Base-by-base conservation (phyloP, 2,113 vertebrate genomes). In the Tupaia tana region DNA sequence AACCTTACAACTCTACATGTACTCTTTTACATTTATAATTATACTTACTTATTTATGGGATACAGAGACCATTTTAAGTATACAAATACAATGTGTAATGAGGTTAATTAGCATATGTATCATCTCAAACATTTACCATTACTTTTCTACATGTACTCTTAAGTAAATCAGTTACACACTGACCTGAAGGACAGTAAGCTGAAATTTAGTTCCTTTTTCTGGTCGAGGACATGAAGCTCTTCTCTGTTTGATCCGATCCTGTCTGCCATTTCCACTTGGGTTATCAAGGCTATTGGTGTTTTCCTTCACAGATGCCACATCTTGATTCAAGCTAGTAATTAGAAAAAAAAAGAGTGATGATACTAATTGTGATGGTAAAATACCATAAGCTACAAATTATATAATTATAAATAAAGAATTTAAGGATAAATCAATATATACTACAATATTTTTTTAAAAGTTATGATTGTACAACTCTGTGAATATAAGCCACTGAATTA, bases 131-230 rank as follows among this genome's bases (percentile, higher is more conserved):
- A 43, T 43, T 43, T 43, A 43, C 43, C 43, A 43, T 43, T 43
- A 43, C 43, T 43, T 43, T 43, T 43, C 43, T 43, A 43, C 43
- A 43, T 43, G 43, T 43, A 59, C n/a, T 89, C 69, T 56, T 81
- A 80, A 90, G 29, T 25, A 90, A 93, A 69, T n/a, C 22, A 78
- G 64, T 77, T 27, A 94, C 22, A 96, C 18, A 95, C 92, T 86
- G 66, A 99, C 99, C 99, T 99, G 99, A 84, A 99, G 98, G 96
- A 99, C 99, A 77, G 97, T 99, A 87, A 99, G 98, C 83, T 99
- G 99, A 96, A 99, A 99, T 93, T 98, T 99, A 97, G 98, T 98
- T 43, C 97, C 96, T 83, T 99, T 99, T 20, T 99, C 99, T 80
- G 98, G 90, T 74, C 98, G 98, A 87, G 98, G 99, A 96, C 98